Conservation (phyloP, 2,113 vertebrate genomes). For the Saccopteryx bilineata region DNA sequence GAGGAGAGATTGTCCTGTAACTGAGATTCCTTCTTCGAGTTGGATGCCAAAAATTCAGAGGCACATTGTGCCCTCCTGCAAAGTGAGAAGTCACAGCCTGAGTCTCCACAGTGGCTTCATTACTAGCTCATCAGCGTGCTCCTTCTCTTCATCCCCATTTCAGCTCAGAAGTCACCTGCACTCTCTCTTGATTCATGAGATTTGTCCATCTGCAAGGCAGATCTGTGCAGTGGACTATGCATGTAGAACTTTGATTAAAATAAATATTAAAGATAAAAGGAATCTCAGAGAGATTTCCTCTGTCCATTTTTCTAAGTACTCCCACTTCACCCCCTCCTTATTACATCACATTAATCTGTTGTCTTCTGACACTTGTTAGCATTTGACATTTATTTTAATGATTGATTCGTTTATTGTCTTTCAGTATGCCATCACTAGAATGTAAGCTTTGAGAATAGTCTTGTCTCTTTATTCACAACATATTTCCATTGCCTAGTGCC, state of each 20-base stretch:
- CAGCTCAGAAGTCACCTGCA: neutral
- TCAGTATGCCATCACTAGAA: neutral
- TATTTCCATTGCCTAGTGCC: neutral
- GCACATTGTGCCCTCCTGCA: neutral
- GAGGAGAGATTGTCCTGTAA: neutral
- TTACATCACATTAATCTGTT: neutral
- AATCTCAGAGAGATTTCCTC: neutral
- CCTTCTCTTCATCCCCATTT: neutral
- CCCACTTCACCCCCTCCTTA: neutral
- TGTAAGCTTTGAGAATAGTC: neutral
- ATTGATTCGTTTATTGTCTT: constrained; percentile 1
- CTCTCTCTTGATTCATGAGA: neutral
- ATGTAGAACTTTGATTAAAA: neutral
- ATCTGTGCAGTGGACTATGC: neutral
- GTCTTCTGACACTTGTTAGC: neutral
- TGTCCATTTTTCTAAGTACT: neutral
- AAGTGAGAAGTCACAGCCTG: neutral
- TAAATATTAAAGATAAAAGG: neutral
- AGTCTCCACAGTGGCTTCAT: neutral
- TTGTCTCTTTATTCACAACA: neutral
- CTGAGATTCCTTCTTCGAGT: constrained; percentile 9
- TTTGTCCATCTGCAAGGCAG: neutral
- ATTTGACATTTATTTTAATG: neutral
- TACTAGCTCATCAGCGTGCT: neutral
- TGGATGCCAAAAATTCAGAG: neutral